Base-by-base conservation (phyloP, 2,113 vertebrate species). In the Crotalus horridus region DNA sequence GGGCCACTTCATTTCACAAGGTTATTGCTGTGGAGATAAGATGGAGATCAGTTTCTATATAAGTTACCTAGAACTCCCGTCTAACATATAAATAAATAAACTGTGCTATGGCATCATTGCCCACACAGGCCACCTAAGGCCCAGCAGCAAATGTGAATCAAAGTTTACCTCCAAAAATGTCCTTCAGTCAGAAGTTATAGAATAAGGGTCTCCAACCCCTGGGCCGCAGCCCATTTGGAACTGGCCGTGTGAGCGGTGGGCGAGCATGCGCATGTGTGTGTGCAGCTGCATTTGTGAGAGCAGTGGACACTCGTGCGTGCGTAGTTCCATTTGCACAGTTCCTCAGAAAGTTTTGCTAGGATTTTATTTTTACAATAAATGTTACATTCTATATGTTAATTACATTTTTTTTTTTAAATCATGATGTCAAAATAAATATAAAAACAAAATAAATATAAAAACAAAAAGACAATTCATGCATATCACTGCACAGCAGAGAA, bases 381-480 rank as follows among this genome's bases (percentile, higher is more conserved):
- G 94, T 96, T 96, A 96, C 96, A 96, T 95, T 95, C 96, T 96
- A 93, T 96, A 97, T 96, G 97, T 96, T 97, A 97, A 97, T 96
- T 96, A 97, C 96, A 97, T 96, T 94, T 43, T 88, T 96, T 94
- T 95, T 1, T 95, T 64, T 85, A 91, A 69, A 95, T 94, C 91
- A 87, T 95, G 56, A 90, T 93, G 48, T 51, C 48, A 97, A 97
- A 95, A 95, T 96, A 96, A 97, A 96, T 96, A 97, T 94, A 93
- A 94, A 97, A 96, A 96, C 96, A 97, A 97, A 95, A 95, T 96
- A 96, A 97, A 96, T 96, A 97, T 94, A 93, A 94, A 97, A 96
- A 96, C 96, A 97, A 96, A 92, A 95, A 96, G 95, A 94, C 93
- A 96, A 95, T 96, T 95, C 93, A 97, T 96, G 95, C 93, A 94